These are phyloP conservation scores for Drosophila nr. perissopoda DNA, from an alignment of 2,888 invertebrate genomes.

Conservation along the genomic window DNA sequence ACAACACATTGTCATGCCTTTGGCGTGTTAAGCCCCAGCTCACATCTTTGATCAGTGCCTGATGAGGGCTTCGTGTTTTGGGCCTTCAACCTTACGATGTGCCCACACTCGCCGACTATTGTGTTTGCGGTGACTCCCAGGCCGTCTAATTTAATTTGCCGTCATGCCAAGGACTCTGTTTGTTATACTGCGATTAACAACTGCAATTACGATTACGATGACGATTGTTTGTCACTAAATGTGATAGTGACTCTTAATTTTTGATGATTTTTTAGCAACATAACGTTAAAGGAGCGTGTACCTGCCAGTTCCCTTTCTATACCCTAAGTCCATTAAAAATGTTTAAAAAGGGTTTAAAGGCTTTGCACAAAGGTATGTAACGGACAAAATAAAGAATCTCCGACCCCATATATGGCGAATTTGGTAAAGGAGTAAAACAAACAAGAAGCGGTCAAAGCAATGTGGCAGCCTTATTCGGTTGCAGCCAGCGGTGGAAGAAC, in stretches of 20 bases:
- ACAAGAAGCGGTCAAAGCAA: not conserved
- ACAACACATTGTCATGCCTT: constrained; percentile 39
- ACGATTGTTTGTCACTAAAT: not conserved
- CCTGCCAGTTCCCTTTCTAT: not conserved
- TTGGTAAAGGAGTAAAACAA: not conserved
- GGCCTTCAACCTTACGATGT: constrained; percentile 1
- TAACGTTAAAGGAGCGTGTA: not conserved
- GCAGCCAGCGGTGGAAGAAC: not conserved
- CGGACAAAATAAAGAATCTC: not conserved
- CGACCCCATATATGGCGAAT: not conserved
- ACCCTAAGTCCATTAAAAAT: not conserved
- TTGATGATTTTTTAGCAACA: not conserved
- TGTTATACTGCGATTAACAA: constrained; percentile 33
- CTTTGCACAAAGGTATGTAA: not conserved
- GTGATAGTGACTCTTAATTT: not conserved
- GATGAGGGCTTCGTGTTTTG: constrained; percentile 2
- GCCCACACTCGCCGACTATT: constrained; percentile 8
- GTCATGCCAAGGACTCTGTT: constrained; percentile 21
- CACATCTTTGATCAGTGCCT: constrained; percentile 21
- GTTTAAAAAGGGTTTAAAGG: not conserved
- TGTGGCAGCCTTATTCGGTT: not conserved
- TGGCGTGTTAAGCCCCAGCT: constrained; percentile 48
- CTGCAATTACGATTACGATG: constrained; percentile 15
- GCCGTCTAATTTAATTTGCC: constrained; percentile 50
- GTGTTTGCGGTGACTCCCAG: constrained; percentile 15